phyloP scores from a whole-genome alignment of 2,888 invertebrate genomes.

The Limenitis camilla region DNA sequence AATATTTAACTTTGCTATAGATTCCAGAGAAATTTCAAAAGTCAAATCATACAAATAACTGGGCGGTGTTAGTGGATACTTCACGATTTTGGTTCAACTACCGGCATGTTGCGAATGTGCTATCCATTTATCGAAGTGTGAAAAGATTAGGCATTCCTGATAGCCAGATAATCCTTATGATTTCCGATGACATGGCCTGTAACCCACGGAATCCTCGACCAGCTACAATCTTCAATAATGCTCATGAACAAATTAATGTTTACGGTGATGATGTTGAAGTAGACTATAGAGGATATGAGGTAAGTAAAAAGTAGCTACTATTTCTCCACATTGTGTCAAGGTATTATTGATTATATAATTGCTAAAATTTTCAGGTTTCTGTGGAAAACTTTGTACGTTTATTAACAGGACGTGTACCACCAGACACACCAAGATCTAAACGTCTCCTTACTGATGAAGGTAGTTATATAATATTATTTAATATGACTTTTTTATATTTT shows the following conservation, averaged over 20 bases:
- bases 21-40: constrained; percentile 74
- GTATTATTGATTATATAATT: not conserved
- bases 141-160: constrained; percentile 99
- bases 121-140: constrained; percentile 98
- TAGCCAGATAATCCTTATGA: constrained; percentile 98
- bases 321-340: not conserved
- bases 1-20: constrained; percentile 28
- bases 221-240: constrained; percentile 98
- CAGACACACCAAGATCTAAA: constrained; percentile 95
- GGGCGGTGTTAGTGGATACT: constrained; percentile 99
- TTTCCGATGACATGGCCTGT: constrained; percentile 99
- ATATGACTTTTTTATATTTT: too few relatives aligned
- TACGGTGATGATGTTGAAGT: constrained; percentile 99
- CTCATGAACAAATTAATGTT: constrained; percentile 97
- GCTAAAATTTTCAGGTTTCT: constrained; percentile 79
- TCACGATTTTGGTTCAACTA: constrained; percentile 99
- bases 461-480: too few relatives aligned
- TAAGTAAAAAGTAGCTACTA: constrained; percentile 34
- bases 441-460: constrained; percentile 96
- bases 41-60: constrained; percentile 95
- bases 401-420: constrained; percentile 92
- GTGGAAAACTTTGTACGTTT: constrained; percentile 99
- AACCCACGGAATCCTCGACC: constrained; percentile 98
- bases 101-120: constrained; percentile 98
- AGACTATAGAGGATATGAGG: constrained; percentile 95